Evolutionary conservation across 2,888 invertebrate species (phyloP).

Genomic region (Sminthurides aquaticus): DNA sequence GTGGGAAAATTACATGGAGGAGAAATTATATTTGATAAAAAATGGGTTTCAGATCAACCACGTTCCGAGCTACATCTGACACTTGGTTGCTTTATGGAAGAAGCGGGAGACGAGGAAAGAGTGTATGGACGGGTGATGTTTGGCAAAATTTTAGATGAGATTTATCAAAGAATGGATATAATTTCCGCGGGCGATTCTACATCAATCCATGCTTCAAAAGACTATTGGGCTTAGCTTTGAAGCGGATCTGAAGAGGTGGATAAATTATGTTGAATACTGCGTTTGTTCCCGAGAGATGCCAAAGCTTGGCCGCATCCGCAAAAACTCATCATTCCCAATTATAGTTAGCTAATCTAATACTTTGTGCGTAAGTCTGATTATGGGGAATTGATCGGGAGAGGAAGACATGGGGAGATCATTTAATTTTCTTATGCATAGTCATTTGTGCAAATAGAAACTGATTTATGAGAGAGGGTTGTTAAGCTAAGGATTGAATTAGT

Average conservation of each 20-base stretch:
- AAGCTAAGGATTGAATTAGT: too few relatives aligned
- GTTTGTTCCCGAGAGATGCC: too few relatives aligned
- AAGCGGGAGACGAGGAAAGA: neutral
- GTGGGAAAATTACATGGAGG: neutral
- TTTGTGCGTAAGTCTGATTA: neutral
- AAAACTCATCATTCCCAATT: neutral
- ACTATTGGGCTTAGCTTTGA: neutral
- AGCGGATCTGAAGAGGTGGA: neutral
- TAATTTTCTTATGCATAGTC: too few relatives aligned
- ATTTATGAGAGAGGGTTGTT: too few relatives aligned
- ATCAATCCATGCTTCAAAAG: neutral
- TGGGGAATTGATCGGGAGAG: neutral
- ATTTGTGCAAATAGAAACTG: too few relatives aligned
- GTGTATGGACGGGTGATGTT: neutral
- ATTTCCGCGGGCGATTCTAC: neutral
- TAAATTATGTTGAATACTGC: neutral
- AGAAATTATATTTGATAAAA: neutral
- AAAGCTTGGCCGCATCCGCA: neutral
- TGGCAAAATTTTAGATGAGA: neutral
- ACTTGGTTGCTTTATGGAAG: neutral
- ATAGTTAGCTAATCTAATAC: neutral
- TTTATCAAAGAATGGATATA: neutral
- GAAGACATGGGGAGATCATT: too few relatives aligned
- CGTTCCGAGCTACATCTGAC: neutral
- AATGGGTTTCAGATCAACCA: neutral